Conservation (phyloP, 1,140 invertebrate species). For the Macrobrachium rosenbergii region DNA sequence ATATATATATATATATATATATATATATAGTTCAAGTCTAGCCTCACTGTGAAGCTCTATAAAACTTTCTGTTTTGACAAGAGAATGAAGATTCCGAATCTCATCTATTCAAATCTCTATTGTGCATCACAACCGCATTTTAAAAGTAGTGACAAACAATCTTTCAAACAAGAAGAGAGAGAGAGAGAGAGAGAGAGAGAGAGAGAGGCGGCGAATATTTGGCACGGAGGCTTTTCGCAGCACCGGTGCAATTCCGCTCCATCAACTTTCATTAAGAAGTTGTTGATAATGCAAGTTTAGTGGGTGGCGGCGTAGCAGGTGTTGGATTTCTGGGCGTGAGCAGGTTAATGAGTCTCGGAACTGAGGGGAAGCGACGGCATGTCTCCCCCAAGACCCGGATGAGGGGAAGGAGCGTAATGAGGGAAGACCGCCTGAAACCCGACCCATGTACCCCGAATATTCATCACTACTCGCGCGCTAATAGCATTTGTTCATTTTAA, state of each 20-base stretch:
- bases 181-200: slow-evolving; percentile 8
- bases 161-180: background rate
- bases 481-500: slow-evolving; percentile 66
- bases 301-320: slow-evolving; percentile 36
- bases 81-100: too few relatives aligned
- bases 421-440: slow-evolving; percentile 63
- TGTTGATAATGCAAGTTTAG: slow-evolving; percentile 62
- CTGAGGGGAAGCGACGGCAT: slow-evolving; percentile 59
- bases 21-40: background rate
- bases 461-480: slow-evolving; percentile 64
- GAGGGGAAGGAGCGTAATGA: slow-evolving; percentile 63
- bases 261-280: slow-evolving; percentile 62
- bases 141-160: background rate
- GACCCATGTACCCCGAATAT: slow-evolving; percentile 64
- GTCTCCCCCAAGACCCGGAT: slow-evolving; percentile 60
- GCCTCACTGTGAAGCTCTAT: too few relatives aligned
- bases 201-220: slow-evolving; percentile 38
- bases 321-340: slow-evolving; percentile 59
- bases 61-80: too few relatives aligned
- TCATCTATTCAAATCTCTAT: too few relatives aligned
- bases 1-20: background rate
- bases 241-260: slow-evolving; percentile 51
- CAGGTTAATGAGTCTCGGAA: slow-evolving; percentile 60
- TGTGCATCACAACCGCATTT: too few relatives aligned
- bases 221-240: slow-evolving; percentile 30